Percentiles rank a stretch among this genome's conserved stretches.
Evolutionary conservation across 2,888 invertebrate genomes (phyloP).

Genomic region (Lordiphosa fenestrarum): DNA sequence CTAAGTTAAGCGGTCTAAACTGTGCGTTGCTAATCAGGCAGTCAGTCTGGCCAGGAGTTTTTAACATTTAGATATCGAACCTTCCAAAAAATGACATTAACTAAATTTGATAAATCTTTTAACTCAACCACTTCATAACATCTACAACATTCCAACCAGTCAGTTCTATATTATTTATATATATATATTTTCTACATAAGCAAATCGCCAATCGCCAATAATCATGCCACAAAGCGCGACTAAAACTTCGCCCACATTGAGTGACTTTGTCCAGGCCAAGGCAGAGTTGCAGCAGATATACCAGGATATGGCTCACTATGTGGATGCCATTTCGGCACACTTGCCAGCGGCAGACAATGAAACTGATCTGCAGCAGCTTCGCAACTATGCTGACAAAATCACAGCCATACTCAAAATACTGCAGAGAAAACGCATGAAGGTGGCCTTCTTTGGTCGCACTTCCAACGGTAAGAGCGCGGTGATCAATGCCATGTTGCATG

Average conservation of each 20-base stretch:
- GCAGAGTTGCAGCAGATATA: constrained; percentile 98
- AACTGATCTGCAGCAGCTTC: constrained; percentile 85
- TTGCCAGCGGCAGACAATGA: constrained; percentile 83
- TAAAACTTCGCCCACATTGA: constrained; percentile 81
- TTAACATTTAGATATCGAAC: too few species aligned
- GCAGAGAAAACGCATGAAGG: constrained; percentile 98
- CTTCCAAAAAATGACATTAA: too few species aligned
- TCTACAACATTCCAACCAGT: too few species aligned
- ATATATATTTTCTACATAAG: neutral
- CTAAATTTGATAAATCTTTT: too few species aligned
- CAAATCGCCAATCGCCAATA: neutral
- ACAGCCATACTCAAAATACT: constrained; percentile 96
- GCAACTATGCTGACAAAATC: constrained; percentile 89
- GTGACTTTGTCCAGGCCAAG: constrained; percentile 98
- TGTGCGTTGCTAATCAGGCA: too few species aligned
- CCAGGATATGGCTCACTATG: constrained; percentile 94
- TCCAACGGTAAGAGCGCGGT: constrained; percentile 99
- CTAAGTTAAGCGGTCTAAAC: too few species aligned
- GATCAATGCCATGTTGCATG: constrained; percentile 98
- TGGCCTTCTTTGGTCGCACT: constrained; percentile 87
- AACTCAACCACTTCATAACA: too few species aligned
- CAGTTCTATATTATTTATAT: too few species aligned
- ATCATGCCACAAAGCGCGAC: neutral
- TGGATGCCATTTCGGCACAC: constrained; percentile 80
- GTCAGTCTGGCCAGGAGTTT: too few species aligned